Base-by-base conservation (phyloP, 2,113 vertebrate species). In the Rhinopomastus cyanomelas region DNA sequence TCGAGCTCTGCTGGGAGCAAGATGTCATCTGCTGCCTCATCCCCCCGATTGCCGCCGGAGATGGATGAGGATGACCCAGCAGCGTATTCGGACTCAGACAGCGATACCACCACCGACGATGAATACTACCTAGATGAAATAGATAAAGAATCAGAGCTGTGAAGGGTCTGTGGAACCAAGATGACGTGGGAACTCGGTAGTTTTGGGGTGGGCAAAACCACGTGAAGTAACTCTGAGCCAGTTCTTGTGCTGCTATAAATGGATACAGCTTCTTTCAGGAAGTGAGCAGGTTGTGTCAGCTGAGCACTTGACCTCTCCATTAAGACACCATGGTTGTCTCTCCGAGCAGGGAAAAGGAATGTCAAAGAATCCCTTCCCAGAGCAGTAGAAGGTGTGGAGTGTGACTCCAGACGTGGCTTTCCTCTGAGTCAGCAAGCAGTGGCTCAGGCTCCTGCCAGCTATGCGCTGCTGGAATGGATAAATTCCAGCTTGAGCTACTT, bases 81-180 rank as follows among this genome's bases (percentile, higher is more conserved):
- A 5, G 91, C 94, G 52, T 98, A 97, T 80, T 98, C 98, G 0
- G 98, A 99, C 48, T 98, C 97, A 2, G 97, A 97, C 94, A 98
- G 98, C 3, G 98, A 99, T 62, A 98, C 98, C 3, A 99, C 99
- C 32, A 99, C 99, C 0, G 99, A 99, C 71, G 99, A 99, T 46
- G 99, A 99, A 73, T 99, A 99, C 90, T 99, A 99, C 92, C 94
- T 99, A 53, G 98, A 98, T 87, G 96, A 98, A 98, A 85, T 81
- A 30, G 98, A 98, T 74, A 98, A 97, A 84, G 98, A 98, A 82
- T 98, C 98, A 10, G 98, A 98, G 94, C 95, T 98, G 1, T 98
- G 94, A 98, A 64, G 27, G 30, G 30, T 60, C 56, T 3, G 0
- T 65, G 56, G 44, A 42, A 39, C n/a, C 49, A 27, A 71, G 59